These are phyloP conservation scores for Halisarca cf. caerulea DNA, from an alignment of 37 sponge, comb jelly and placozoan species.

Conservation along the genomic window DNA sequence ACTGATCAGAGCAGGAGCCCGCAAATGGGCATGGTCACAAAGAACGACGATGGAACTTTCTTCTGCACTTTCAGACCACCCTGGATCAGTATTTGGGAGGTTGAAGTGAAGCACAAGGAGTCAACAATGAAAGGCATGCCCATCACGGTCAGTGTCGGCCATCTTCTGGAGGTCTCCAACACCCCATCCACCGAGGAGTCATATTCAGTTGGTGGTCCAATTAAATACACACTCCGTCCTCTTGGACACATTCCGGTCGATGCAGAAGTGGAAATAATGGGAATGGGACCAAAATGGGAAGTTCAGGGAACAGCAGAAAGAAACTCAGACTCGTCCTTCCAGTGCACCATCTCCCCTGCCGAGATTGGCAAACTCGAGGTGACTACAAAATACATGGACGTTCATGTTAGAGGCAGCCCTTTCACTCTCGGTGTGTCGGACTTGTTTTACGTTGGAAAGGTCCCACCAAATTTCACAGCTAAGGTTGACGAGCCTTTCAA, in stretches of 20 bases:
- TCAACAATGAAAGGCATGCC: conserved; percentile 43
- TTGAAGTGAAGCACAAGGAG: not conserved
- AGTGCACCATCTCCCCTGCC: conserved; percentile 53
- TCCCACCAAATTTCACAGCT: not conserved
- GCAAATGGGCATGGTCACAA: not conserved
- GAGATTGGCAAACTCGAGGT: conserved; percentile 74
- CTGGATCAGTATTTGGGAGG: not conserved
- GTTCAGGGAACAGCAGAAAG: not conserved
- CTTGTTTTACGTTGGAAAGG: conserved; percentile 3
- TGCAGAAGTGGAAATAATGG: not conserved
- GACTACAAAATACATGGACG: conserved; percentile 64
- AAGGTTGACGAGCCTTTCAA: not conserved
- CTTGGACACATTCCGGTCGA: not conserved
- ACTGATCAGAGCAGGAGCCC: not conserved
- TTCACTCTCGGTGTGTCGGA: conserved; percentile 45
- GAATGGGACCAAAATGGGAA: conserved; percentile 18
- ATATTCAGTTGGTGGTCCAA: conserved; percentile 23
- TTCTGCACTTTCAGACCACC: not conserved
- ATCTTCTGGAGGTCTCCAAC: conserved; percentile 27
- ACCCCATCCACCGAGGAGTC: conserved; percentile 1
- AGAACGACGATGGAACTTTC: not conserved
- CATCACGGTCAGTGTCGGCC: conserved; percentile 47
- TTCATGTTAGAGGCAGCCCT: conserved; percentile 52
- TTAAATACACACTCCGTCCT: not conserved
- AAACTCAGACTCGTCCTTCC: not conserved